Conservation (phyloP, 92 coral and sea anemone genomes). For the Siderastrea radians region DNA sequence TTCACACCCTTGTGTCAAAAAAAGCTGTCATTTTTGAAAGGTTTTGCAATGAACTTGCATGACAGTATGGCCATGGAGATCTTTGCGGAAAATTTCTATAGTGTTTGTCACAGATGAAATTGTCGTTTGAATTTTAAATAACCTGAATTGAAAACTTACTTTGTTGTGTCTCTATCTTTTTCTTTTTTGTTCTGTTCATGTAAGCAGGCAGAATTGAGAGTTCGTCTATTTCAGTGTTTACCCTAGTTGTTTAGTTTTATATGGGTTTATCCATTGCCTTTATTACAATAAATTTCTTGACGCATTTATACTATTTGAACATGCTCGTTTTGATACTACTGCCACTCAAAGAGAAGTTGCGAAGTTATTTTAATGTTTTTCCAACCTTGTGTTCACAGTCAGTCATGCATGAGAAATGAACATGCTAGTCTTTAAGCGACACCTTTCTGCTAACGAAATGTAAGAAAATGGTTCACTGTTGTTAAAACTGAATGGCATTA, state of each 20-base stretch:
- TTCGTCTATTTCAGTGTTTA: too few relatives aligned
- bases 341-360: too few relatives aligned
- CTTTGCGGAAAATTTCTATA: neutral
- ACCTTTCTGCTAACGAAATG: neutral
- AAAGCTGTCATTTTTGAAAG: too few relatives aligned
- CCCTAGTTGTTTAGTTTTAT: too few relatives aligned
- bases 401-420: neutral
- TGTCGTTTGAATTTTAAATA: neutral
- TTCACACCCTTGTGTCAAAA: too few relatives aligned
- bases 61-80: neutral
- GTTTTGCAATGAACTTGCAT: too few relatives aligned
- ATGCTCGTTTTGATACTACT: too few relatives aligned
- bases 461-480: neutral
- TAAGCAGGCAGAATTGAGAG: neutral
- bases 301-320: too few relatives aligned
- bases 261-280: too few relatives aligned
- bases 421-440: neutral
- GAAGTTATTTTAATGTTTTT: neutral
- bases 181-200: neutral
- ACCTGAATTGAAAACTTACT: neutral
- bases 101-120: neutral
- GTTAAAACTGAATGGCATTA: neutral
- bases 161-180: too few relatives aligned
- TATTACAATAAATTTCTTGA: too few relatives aligned
- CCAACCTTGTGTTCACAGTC: conserved; percentile 2